Evolutionary conservation across 2,113 vertebrate species (phyloP).

Genomic region (Psophia crepitans): DNA sequence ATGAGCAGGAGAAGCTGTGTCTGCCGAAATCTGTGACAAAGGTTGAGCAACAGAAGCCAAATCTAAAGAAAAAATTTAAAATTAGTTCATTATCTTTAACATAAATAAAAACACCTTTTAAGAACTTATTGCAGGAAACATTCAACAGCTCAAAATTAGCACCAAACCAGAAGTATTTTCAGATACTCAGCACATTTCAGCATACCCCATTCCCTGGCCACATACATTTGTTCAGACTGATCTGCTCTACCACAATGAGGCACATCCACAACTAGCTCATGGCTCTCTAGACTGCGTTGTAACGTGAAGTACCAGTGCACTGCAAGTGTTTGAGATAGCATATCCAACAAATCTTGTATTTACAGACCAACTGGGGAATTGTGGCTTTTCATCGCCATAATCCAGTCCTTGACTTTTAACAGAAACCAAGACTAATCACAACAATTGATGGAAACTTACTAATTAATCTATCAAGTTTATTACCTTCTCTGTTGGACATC

Average conservation of each 20-base stretch:
- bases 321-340: not conserved
- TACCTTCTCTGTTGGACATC: conserved; percentile 75
- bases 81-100: not conserved
- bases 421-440: not conserved
- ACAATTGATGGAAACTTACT: not conserved
- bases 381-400: not conserved
- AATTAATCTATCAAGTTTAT: not conserved
- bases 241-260: not conserved
- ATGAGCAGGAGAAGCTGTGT: conserved; percentile 70
- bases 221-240: not conserved
- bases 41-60: conserved; percentile 75
- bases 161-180: not conserved
- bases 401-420: not conserved
- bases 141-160: not conserved
- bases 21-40: conserved; percentile 72
- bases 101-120: not conserved
- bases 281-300: not conserved
- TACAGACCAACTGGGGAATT: not conserved
- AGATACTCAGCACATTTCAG: not conserved
- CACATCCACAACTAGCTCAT: not conserved
- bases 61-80: conserved; percentile 70
- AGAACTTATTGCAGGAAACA: not conserved
- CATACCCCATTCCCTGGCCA: not conserved
- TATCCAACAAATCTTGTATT: not conserved
- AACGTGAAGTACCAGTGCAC: not conserved